These are phyloP conservation scores for Minunthozetes semirufus DNA, from an alignment of 2,888 invertebrate species.

Conservation along the genomic window DNA sequence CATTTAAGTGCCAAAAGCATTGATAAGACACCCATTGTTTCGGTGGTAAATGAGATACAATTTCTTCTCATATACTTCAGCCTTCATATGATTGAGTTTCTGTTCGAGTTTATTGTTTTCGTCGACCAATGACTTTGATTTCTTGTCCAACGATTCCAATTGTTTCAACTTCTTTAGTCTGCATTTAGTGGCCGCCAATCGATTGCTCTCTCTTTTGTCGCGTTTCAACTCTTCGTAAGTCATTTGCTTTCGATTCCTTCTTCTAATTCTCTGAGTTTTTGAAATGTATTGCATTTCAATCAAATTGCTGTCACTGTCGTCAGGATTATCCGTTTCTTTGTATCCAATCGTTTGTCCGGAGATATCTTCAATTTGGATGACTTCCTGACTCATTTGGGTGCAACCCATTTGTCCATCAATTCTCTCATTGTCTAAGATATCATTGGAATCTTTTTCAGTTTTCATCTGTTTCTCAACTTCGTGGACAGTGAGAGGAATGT, in stretches of 20 bases:
- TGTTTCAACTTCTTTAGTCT: not conserved
- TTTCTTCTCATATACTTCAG: not conserved
- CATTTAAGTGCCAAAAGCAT: too few relatives aligned
- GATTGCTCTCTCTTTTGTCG: not conserved
- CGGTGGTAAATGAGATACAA: not conserved
- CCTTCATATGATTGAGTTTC: not conserved
- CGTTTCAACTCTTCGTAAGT: not conserved
- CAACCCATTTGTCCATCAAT: too few relatives aligned
- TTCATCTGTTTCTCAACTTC: too few relatives aligned
- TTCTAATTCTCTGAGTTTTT: not conserved
- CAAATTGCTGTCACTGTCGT: too few relatives aligned
- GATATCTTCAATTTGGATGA: too few relatives aligned
- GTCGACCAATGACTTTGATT: not conserved
- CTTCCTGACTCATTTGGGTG: too few relatives aligned
- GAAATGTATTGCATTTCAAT: too few relatives aligned
- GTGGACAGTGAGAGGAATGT: too few relatives aligned
- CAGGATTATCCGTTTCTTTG: too few relatives aligned
- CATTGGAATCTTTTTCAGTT: too few relatives aligned
- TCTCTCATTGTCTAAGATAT: too few relatives aligned
- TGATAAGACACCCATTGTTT: not conserved
- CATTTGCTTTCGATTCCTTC: not conserved
- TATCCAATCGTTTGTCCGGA: too few relatives aligned
- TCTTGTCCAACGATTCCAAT: not conserved
- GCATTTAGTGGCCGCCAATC: not conserved
- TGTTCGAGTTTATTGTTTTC: not conserved